These are phyloP conservation scores for Philypnodon macrostomus DNA, from an alignment of 2,797 vertebrate species.

Conservation along the genomic window DNA sequence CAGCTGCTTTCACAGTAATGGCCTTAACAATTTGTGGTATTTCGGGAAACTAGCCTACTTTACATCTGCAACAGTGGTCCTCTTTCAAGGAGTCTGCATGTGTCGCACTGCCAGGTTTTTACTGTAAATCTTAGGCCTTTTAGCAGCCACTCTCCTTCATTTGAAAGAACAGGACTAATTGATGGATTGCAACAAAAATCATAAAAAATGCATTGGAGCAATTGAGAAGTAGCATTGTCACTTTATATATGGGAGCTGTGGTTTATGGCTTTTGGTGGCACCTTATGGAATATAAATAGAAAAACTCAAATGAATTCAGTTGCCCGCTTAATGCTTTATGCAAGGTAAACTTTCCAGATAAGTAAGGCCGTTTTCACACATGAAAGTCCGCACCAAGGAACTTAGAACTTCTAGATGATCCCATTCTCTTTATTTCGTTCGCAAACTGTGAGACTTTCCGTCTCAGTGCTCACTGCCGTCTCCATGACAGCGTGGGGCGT, in stretches of 20 bases:
- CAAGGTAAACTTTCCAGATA: too few species aligned
- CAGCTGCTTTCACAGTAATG: conserved; percentile 6
- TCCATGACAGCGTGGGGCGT: too few species aligned
- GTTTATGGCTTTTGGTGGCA: too few species aligned
- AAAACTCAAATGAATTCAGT: too few species aligned
- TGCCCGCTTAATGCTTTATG: too few species aligned
- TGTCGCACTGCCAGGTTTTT: not conserved
- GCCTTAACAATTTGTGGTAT: conserved; percentile 6
- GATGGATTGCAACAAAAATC: conserved; percentile 4
- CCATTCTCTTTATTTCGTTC: too few species aligned
- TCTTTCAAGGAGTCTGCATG: conserved; percentile 4
- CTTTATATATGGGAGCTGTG: not conserved
- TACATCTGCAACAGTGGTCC: not conserved
- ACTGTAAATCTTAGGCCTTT: conserved; percentile 7
- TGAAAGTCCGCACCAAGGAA: too few species aligned
- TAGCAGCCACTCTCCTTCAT: conserved; percentile 4
- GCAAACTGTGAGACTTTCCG: too few species aligned
- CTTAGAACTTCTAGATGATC: too few species aligned
- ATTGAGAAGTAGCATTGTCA: not conserved
- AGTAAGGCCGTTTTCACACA: too few species aligned
- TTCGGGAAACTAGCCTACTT: conserved; percentile 7
- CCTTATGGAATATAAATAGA: too few species aligned
- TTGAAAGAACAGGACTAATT: conserved; percentile 5
- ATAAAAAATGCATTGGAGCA: not conserved
- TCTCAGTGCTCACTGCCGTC: too few species aligned